Evolutionary conservation across 2,888 invertebrate genomes (phyloP), one percentile per base, ranked within the genome.

Genomic region (Thysanoteuthis rhombus): DNA sequence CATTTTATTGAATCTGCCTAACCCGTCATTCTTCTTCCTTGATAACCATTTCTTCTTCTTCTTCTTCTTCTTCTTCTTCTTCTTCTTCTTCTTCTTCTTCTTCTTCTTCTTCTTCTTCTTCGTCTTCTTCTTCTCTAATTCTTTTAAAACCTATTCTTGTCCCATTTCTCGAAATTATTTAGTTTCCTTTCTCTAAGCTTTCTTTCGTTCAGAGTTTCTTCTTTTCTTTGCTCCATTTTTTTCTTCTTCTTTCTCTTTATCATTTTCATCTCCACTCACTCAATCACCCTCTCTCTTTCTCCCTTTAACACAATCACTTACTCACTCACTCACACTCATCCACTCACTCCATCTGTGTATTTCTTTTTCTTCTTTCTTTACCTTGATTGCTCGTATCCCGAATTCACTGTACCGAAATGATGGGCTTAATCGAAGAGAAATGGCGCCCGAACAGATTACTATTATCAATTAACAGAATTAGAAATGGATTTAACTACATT

Each of bases 381-480:
- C 5, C 52, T 6, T 8, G 10, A 12, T 16, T 1, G n/a, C 36
- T 36, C n/a, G 6, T 19, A 36, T 75, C n/a, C 75, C n/a, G 75
- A 36, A 75, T 75, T 75, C 75, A 75, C 16, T n/a, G 75, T 75
- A 75, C n/a, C 36, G 75, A 75, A 75, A 75, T 75, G n/a, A 75
- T 75, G 75, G 36, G 36, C n/a, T 75, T 36, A 5, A 75, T 75
- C 75, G 75, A 75, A 75, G 75, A n/a, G 75, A 75, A 75, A 75
- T n/a, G 75, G 36, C 75, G 36, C 75, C 75, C 75, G 36, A 36
- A 75, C 75, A 36, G 75, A 75, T 75, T 75, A 36, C 75, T 75
- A 75, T 75, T 75, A 75, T 75, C 75, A 75, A 75, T 75, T 75
- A 75, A 75, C 75, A 75, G 75, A 75, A 75, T 75, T 75, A 75